Percentiles rank a stretch among this genome's conserved stretches.
These are phyloP conservation scores for Mactromeris polynyma DNA, from an alignment of 2,888 invertebrate species.

Conservation along the genomic window DNA sequence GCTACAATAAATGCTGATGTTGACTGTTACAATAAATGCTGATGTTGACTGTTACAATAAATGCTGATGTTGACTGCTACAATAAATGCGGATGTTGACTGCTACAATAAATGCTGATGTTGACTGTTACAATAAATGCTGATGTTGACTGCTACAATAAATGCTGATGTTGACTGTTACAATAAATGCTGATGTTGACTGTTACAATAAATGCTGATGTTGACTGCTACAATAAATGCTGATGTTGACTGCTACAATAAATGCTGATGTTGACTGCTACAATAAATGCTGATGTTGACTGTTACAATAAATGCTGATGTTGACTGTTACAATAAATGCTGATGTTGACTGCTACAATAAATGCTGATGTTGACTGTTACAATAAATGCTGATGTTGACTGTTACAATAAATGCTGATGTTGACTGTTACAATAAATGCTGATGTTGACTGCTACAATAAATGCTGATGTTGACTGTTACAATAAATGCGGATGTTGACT, in stretches of 20 bases:
- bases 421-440: neutral
- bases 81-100: conserved; percentile 72
- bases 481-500: conserved; percentile 72
- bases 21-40: neutral
- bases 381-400: no score
- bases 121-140: neutral
- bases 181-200: no score
- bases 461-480: neutral
- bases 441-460: no score
- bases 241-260: no score
- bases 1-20: neutral
- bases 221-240: neutral
- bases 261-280: neutral
- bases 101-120: neutral
- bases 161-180: neutral
- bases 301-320: neutral
- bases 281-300: no score
- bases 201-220: neutral
- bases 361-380: neutral
- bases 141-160: no score
- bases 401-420: neutral
- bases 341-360: no score
- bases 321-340: neutral
- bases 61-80: neutral
- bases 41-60: no score